These are phyloP conservation scores for Drosophila prosaltans DNA, from an alignment of 1,140 invertebrate genomes.

Conservation along the genomic window DNA sequence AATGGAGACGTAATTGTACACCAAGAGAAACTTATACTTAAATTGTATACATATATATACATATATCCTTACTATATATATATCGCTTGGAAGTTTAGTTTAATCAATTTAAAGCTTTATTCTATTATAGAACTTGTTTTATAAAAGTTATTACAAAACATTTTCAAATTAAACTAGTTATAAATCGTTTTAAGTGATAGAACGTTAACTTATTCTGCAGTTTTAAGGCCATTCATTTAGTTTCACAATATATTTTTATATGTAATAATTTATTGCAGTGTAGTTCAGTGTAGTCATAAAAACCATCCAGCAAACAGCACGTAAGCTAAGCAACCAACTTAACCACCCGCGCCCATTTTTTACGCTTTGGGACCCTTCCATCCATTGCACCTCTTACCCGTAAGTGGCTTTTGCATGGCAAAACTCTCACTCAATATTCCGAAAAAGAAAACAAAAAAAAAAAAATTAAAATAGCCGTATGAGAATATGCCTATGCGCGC, in stretches of 20 bases:
- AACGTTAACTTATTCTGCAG: too few relatives aligned
- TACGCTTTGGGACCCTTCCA: conserved; percentile 9
- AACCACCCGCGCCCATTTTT: conserved; percentile 46
- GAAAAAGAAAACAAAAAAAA: conserved; percentile 33
- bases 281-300: conserved; percentile 66
- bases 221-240: too few relatives aligned
- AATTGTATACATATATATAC: too few relatives aligned
- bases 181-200: too few relatives aligned
- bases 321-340: conserved; percentile 39
- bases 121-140: too few relatives aligned
- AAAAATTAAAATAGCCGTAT: conserved; percentile 12
- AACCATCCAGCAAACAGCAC: conserved; percentile 61
- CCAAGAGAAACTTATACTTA: conserved; percentile 35
- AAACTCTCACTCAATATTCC: conserved; percentile 76
- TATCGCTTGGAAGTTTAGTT: too few relatives aligned
- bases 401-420: conserved; percentile 24
- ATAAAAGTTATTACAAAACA: too few relatives aligned
- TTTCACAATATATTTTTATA: too few relatives aligned
- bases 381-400: not conserved
- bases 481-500: conserved; percentile 8
- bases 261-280: too few relatives aligned
- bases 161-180: too few relatives aligned
- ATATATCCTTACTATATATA: too few relatives aligned
- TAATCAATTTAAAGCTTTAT: too few relatives aligned
- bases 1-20: conserved; percentile 72